A percentile compares a stretch with the other conserved stretches of the same genome.
Conservation (phyloP, 2,113 vertebrate species). For the Serinus canaria region DNA sequence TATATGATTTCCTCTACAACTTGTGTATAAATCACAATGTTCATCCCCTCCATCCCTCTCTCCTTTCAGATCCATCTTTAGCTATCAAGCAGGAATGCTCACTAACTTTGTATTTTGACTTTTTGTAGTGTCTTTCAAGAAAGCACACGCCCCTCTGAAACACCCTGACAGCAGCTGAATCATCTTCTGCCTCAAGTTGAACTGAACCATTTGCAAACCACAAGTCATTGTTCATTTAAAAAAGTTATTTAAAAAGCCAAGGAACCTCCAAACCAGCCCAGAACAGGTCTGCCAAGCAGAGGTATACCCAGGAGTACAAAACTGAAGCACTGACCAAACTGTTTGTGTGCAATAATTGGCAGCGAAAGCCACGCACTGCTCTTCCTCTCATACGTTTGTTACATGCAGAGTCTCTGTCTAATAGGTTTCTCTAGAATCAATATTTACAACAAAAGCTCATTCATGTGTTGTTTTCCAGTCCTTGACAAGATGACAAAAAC, state of each 20-base stretch:
- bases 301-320: neutral
- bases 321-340: neutral
- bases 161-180: neutral
- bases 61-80: neutral
- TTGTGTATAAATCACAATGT: neutral
- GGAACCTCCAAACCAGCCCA: neutral
- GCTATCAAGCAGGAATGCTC: neutral
- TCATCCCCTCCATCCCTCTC: neutral
- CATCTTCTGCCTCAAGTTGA: neutral
- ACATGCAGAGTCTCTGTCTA: neutral
- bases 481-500: neutral
- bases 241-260: neutral
- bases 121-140: neutral
- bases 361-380: neutral
- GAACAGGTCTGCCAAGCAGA: neutral
- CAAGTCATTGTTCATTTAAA: neutral
- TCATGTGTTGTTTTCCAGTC: neutral
- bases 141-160: neutral
- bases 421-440: neutral
- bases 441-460: conserved; percentile 10
- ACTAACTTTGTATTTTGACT: neutral
- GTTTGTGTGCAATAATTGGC: neutral
- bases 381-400: neutral
- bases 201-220: neutral
- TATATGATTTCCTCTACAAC: neutral